Base-by-base conservation (phyloP, 2,113 vertebrate genomes). In the Cyanoderma ruficeps region DNA sequence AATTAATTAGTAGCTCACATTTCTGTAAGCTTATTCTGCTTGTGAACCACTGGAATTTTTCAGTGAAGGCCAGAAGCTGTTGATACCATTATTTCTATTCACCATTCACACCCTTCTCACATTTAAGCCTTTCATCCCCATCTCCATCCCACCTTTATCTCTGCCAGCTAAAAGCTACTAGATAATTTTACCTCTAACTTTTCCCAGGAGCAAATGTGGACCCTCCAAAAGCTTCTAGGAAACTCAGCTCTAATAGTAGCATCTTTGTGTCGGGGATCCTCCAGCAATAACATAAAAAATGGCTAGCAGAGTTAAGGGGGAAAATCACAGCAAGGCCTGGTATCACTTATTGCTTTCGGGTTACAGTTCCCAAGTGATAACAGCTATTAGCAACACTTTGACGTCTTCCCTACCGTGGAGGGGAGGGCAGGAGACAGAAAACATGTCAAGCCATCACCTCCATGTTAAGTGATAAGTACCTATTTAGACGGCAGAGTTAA, bases 401-500 rank as follows among this genome's bases (percentile, higher is more conserved):
- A 95, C 75, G 94, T 96, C 94, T 97, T 97, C 97, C 96, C 97
- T 95, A 93, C 96, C 30, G 49, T 87, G 95, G 94, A 95, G 96
- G 96, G 96, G 96, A 97, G 96, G 97, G 97, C 93, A 92, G 87
- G 96, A 96, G 96, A 97, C 97, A 96, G 97, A 95, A 96, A 96
- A 96, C 95, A 97, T 98, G 97, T 97, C 97, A 98, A 97, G 93
- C 94, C 87, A 94, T 96, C 97, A 97, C 97, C 96, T 97, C 95
- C 95, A 94, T 97, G 97, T 96, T 98, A 97, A 97, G 96, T 97
- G 97, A 98, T 98, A 98, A 98, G 97, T 97, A 97, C 97, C 97
- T 97, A 97, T 98, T 98, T 97, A 97, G 96, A 77, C 6, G 33
- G 97, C 96, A 95, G 97, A 97, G 96, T 96, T 97, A 97, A 97